These are phyloP conservation scores for Triplophysa yarkandensis DNA, from an alignment of 2,797 vertebrate species.

Conservation along the genomic window DNA sequence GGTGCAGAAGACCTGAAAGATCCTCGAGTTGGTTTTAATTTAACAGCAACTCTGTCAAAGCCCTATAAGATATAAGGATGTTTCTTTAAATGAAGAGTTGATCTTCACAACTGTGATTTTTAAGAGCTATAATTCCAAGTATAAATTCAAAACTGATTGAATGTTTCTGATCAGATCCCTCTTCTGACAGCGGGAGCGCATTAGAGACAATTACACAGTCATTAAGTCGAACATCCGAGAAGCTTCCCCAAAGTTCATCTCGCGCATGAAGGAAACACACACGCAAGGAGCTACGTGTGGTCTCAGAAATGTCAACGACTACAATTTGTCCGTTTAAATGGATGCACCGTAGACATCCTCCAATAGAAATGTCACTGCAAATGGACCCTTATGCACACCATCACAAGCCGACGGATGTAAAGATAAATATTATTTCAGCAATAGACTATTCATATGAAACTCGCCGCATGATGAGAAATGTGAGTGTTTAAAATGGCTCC, in stretches of 20 bases:
- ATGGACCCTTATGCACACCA: neutral
- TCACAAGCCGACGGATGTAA: neutral
- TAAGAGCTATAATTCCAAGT: no score
- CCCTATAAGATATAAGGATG: neutral
- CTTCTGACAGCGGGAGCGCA: conserved; percentile 35
- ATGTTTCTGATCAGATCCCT: neutral
- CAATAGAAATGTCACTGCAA: conserved; percentile 36
- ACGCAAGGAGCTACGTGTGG: neutral
- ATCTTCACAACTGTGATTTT: no score
- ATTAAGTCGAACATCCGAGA: conserved; percentile 42
- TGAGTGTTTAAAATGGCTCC: neutral
- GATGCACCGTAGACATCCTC: conserved; percentile 18
- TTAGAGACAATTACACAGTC: conserved; percentile 48
- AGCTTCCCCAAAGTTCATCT: conserved; percentile 44
- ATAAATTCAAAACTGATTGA: conserved; percentile 3
- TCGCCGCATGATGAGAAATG: neutral
- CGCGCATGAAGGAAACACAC: conserved; percentile 9
- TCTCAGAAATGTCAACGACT: conserved; percentile 49
- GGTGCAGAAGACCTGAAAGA: neutral
- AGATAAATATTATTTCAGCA: neutral
- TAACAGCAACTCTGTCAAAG: neutral
- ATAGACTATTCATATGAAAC: neutral
- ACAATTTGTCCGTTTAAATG: conserved; percentile 28
- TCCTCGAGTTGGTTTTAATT: neutral
- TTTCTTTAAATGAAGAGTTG: neutral